A percentile compares a stretch with the other conserved stretches of the same genome.
Evolutionary conservation across 2,888 invertebrate species (phyloP).

Genomic region (Agrochola lota): DNA sequence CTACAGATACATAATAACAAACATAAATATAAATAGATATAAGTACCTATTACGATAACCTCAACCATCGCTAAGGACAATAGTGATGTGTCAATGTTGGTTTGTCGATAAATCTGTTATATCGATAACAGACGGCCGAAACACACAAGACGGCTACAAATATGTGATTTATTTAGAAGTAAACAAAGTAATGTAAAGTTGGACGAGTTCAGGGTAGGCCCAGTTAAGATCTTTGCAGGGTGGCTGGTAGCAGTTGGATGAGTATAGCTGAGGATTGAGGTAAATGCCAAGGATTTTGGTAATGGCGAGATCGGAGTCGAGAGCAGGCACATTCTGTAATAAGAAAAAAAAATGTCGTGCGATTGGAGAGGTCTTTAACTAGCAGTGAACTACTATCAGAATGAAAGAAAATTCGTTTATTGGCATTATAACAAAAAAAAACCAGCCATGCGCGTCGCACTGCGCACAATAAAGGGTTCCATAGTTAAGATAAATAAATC

Average conservation of each 20-base stretch:
- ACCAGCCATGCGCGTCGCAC: too few species aligned
- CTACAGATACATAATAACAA: not conserved
- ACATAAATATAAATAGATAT: not conserved
- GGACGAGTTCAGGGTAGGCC: not conserved
- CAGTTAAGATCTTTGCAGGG: not conserved
- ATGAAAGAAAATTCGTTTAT: too few species aligned
- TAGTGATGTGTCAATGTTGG: not conserved
- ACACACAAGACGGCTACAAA: not conserved
- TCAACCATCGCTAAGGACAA: not conserved
- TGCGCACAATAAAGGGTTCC: too few species aligned
- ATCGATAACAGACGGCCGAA: not conserved
- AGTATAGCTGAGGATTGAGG: too few species aligned
- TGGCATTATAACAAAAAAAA: too few species aligned
- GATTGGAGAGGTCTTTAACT: too few species aligned
- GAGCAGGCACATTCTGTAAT: too few species aligned
- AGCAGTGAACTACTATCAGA: too few species aligned
- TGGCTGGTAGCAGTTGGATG: not conserved
- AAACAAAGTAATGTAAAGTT: not conserved
- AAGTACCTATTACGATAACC: slow-evolving; percentile 28
- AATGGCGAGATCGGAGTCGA: too few species aligned
- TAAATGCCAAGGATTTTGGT: too few species aligned
- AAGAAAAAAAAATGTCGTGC: too few species aligned
- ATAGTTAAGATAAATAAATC: too few species aligned
- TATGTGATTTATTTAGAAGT: not conserved
- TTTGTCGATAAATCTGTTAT: slow-evolving; percentile 14